Base-by-base conservation (phyloP, 2,797 vertebrate genomes). In the Salmo trutta region DNA sequence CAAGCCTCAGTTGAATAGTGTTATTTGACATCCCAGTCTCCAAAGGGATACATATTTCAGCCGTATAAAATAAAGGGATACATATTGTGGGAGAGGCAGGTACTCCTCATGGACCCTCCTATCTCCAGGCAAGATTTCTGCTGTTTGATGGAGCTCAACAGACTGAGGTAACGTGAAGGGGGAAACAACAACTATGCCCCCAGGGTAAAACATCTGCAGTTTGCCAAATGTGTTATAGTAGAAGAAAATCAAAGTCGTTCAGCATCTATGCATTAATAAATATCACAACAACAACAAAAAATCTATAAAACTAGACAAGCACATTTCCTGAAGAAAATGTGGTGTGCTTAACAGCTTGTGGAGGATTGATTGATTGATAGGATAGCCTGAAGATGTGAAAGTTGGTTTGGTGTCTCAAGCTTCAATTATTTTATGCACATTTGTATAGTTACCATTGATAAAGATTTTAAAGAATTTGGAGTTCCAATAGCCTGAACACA, bases 111-210 rank as follows among this genome's bases (percentile, higher is more conserved):
- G 36, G 36, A 36, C 36, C 3, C 3, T 31, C 81, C 83, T 86
- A 36, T 91, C 90, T 91, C 73, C 84, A 88, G 87, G 89, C 85
- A 86, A 89, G 77, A 71, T 77, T n/a, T 90, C 75, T 88, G 70
- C 74, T 75, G 87, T 91, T 91, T 91, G 84, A 91, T 85, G 85
- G 83, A 86, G 83, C 83, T 88, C 90, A 82, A 79, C 84, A 81
- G 86, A 88, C 80, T 21, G 71, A 87, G 81, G 81, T 76, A 65
- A 85, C 87, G 84, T 86, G 85, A 88, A 78, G 72, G 79, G 75
- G 52, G 68, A 77, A 79, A 77, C 75, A 72, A 74, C 81, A 74
- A 62, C 71, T 6, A 17, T 2, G 65, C 53, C 82, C 80, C 81
- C 70, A 24, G 79, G 82, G 81, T 87, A 81, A 77, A 80, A 81